Base-by-base conservation (phyloP, 2,888 invertebrate genomes). In the Agrypnus murinus region DNA sequence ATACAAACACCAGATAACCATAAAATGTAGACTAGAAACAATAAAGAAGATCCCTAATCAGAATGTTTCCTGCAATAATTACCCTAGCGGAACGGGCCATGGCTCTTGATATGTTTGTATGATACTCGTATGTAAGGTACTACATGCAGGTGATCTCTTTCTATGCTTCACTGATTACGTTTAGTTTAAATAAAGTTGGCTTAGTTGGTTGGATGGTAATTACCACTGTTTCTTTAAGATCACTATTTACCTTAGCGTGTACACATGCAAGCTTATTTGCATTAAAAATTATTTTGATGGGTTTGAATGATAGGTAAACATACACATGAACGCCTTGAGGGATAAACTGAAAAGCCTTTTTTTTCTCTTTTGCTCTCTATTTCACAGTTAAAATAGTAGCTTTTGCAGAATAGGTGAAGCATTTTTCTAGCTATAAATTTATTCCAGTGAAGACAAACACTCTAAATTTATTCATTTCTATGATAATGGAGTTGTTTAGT, bases 91-190 rank as follows among this genome's bases (percentile, higher is more conserved):
- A 76, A 75, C 76, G 71, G n/a, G n/a, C n/a, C n/a, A n/a, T n/a
- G n/a, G n/a, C n/a, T n/a, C n/a, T n/a, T n/a, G n/a, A n/a, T n/a
- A n/a, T n/a, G n/a, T n/a, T n/a, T n/a, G n/a, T n/a, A n/a, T n/a
- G n/a, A n/a, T n/a, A 58, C 45, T 14, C 25, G 36, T 31, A 72
- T 65, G 63, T 66, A 64, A 53, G 71, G 65, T 63, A 66, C 73
- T 70, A 73, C 76, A 74, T 79, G 79, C 79, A 80, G 79, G 79
- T 78, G 78, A 74, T 65, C 67, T 76, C 76, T 68, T 76, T 77
- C 70, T 77, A 80, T 77, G 81, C 78, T 79, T 78, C 78, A 78
- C 74, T 78, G 77, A 72, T 60, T 71, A 71, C 78, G 73, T 76
- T 76, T 75, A 77, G 25, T 77, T 79, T 75, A 68, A 75, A 69